Evolutionary conservation across 2,113 vertebrate species (phyloP), one percentile per base, ranked within the genome.

Genomic region (Dasyprocta punctata): DNA sequence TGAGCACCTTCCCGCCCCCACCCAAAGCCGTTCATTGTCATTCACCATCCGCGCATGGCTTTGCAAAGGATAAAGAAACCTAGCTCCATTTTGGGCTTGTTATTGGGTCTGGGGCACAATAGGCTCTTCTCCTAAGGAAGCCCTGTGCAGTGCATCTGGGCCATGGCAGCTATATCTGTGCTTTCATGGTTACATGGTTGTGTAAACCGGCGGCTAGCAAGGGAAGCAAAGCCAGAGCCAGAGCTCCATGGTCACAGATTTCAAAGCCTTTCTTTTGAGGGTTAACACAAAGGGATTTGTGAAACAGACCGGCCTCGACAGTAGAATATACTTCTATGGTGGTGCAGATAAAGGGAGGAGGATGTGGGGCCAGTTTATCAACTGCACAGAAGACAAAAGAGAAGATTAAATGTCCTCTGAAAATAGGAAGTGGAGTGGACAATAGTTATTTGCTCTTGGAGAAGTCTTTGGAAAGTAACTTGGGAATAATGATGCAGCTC

Each of bases 191-290:
- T 90, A 96, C 4, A 14, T 0, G 24, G 78, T 90, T 90, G 85
- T 61, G 92, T 80, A 97, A 98, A 97, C 73, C 20, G 89, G 95
- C 96, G 92, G 93, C 2, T 0, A 78, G 87, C 38, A 69, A 28
- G 22, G 71, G 93, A 87, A 93, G 86, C 95, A 82, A 33, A 38
- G 60, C 91, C 90, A 58, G 19, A 56, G 58, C 73, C 93, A 91
- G 96, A 89, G 97, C 97, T 97, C 98, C 97, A 97, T 44, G 97
- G 97, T 97, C 98, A 96, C 96, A 60, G 96, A 90, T 97, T 98
- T 98, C 94, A 98, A 97, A 89, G 98, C 95, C 65, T 95, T 97
- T 82, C 95, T 98, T 98, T 97, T 81, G 97, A 97, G 69, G 92
- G 91, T 3, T 17, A 83, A 86, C 96, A 98, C 95, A 98, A 98